A percentile compares a stretch with the other conserved stretches of the same genome.
phyloP scores from a whole-genome alignment of 2,113 vertebrate genomes.

The Perca flavescens region DNA sequence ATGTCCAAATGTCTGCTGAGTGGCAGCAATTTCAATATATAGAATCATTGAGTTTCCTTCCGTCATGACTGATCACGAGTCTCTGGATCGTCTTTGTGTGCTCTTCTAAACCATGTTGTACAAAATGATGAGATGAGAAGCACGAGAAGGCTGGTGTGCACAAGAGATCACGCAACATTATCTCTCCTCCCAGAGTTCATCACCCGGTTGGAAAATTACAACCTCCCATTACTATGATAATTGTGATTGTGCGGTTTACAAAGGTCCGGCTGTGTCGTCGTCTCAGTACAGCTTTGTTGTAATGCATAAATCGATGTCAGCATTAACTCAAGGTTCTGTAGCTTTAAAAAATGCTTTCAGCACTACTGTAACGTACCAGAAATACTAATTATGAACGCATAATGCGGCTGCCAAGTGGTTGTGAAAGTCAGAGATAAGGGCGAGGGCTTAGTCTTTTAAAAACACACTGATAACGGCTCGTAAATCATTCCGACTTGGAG shows the following conservation, averaged over 20 bases:
- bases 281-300: neutral
- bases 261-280: neutral
- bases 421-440: slow-evolving; percentile 41
- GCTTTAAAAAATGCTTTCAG: neutral
- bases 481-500: slow-evolving; percentile 1
- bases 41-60: neutral
- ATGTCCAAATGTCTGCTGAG: neutral
- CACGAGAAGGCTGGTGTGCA: slow-evolving; percentile 13
- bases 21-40: neutral
- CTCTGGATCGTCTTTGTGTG: neutral
- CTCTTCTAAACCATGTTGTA: neutral
- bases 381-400: slow-evolving; percentile 9
- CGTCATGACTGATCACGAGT: neutral
- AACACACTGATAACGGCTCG: slow-evolving; percentile 17
- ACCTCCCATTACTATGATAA: neutral
- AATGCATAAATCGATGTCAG: neutral
- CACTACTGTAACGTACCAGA: neutral
- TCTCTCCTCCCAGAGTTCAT: neutral
- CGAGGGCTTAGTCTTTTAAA: neutral
- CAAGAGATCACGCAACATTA: neutral
- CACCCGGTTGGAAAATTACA: slow-evolving; percentile 1
- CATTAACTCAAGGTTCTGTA: slow-evolving; percentile 2
- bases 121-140: neutral
- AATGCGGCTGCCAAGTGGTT: slow-evolving; percentile 15
- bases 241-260: neutral